These are phyloP conservation scores for Bilobella aurantiaca DNA, from an alignment of 1,140 invertebrate species.

Conservation along the genomic window DNA sequence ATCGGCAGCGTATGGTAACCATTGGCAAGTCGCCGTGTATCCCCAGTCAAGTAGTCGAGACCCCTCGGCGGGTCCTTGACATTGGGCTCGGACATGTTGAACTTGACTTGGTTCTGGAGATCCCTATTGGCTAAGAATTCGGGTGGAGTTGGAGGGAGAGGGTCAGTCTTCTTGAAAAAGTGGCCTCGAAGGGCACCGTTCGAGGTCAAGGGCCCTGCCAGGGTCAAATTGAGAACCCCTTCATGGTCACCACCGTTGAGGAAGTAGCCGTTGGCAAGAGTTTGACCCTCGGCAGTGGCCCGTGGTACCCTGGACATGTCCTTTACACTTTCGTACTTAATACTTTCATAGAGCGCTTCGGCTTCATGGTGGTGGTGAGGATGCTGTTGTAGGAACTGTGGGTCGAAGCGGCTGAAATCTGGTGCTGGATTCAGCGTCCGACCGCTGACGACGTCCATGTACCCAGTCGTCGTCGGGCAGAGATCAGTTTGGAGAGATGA, in stretches of 20 bases:
- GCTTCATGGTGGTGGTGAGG: background rate
- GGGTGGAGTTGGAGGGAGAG: background rate
- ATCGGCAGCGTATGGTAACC: background rate
- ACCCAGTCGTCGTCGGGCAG: background rate
- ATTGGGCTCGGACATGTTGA: background rate
- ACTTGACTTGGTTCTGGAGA: background rate
- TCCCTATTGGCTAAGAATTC: background rate
- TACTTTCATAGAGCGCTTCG: background rate
- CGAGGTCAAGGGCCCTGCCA: background rate
- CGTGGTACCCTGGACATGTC: too few species aligned
- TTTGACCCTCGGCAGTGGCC: too few species aligned
- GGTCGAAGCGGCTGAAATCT: background rate
- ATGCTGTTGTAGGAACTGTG: background rate
- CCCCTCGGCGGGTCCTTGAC: too few species aligned
- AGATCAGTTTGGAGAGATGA: background rate
- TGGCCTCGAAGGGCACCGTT: background rate
- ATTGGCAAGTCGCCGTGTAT: background rate
- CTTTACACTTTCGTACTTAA: background rate
- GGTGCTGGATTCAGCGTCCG: background rate
- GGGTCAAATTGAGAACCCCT: too few species aligned
- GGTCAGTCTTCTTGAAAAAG: slow-evolving; percentile 1
- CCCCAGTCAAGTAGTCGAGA: background rate
- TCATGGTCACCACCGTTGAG: too few species aligned
- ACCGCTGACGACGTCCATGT: background rate
- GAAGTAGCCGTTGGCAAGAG: too few species aligned